Base-by-base conservation (phyloP, 2,797 vertebrate genomes). In the Notamacropus eugenii region DNA sequence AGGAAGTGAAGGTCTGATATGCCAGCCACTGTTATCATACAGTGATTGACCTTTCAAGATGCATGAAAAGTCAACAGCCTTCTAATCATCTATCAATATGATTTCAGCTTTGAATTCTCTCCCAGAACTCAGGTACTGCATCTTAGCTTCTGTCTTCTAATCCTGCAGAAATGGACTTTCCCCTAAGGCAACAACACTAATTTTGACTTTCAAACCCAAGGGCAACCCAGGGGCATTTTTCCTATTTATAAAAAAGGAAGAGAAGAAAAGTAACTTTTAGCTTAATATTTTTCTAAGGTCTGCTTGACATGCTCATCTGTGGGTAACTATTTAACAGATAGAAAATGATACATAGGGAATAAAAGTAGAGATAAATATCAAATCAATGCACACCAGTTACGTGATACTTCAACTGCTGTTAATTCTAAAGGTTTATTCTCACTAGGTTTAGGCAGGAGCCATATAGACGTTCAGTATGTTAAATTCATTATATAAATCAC, bases 11-110 rank as follows among this genome's bases (percentile, higher is more conserved):
- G 40, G 40, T 94, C 94, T 96, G 96, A 95, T 93, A 67, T 93
- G 55, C 92, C 93, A 96, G 90, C 19, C 27, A 95, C 92, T 96
- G 55, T 97, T 97, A 94, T 95, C 93, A 31, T 74, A 93, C 92
- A 91, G 93, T 92, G 92, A 97, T 27, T 92, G 97, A 97, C 93
- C 94, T 97, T 97, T 97, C 74, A 93, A 97, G 97, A 95, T 4
- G 0, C 3, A 11, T 6, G 91, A 94, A 95, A 96, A 97, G 92
- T 95, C 67, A 93, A 93, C 94, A 90, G 52, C 94, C 62, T 95
- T 96, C 90, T 74, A 87, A 62, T 93, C 95, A 93, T 96, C 97
- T 96, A 62, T 96, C 93, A 95, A 5, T 95, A 93, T 22, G 95
- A 34, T 6, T 22, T 94, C 96, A 93, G 82, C 94, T 96, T 87